Conservation (phyloP, 2,888 invertebrate species). For the Choristoneura rosaceana region DNA sequence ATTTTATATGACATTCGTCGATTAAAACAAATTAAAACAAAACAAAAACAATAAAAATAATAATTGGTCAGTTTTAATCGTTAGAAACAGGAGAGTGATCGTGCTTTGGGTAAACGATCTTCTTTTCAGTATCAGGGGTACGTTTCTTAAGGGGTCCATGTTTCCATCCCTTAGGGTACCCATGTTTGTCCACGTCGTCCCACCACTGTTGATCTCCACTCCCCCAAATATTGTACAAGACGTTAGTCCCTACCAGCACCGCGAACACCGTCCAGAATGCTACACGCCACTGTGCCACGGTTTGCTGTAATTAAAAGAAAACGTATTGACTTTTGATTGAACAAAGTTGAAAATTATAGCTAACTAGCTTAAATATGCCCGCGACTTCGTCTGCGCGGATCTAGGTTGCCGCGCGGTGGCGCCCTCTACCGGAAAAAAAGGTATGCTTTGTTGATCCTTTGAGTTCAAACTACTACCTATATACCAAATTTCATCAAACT, state of each 20-base stretch:
- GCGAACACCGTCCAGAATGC: slow-evolving; percentile 92
- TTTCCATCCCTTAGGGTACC: slow-evolving; percentile 74
- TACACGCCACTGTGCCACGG: slow-evolving; percentile 88
- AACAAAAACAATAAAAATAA: not conserved
- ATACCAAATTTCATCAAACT: no score
- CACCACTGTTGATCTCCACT: slow-evolving; percentile 92
- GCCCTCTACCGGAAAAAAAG: no score
- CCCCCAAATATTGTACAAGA: slow-evolving; percentile 89
- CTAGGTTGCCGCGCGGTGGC: no score
- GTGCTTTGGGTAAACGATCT: slow-evolving; percentile 72
- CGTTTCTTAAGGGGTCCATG: slow-evolving; percentile 68
- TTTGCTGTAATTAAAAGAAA: slow-evolving; percentile 77
- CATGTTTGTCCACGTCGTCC: slow-evolving; percentile 87
- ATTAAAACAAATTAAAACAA: no score
- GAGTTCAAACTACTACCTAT: no score
- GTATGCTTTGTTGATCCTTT: no score
- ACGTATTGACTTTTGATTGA: not conserved
- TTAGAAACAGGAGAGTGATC: slow-evolving; percentile 71
- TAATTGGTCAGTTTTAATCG: slow-evolving; percentile 50
- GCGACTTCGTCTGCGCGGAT: no score
- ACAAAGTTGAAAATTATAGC: not conserved
- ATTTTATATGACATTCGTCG: no score
- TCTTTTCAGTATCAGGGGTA: slow-evolving; percentile 60
- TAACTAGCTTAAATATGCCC: no score
- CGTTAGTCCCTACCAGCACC: slow-evolving; percentile 88